Evolutionary conservation across 2,113 vertebrate genomes (phyloP), one percentile per base, ranked within the genome.

Genomic region (Nerophis ophidion): DNA sequence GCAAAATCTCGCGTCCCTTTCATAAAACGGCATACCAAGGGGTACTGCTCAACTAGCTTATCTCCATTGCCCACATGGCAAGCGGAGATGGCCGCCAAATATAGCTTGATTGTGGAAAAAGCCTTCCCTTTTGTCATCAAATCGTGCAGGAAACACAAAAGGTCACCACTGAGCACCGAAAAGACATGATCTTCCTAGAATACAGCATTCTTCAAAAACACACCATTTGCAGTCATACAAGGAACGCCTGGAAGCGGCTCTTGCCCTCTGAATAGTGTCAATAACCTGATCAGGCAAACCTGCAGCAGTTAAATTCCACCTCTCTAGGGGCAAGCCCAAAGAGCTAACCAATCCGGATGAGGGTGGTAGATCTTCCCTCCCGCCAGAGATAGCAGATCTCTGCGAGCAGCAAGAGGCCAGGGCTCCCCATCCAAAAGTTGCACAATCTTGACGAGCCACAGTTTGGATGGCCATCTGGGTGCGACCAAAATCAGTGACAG

Each of bases 381-480:
- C 2, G 19, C 34, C 11, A 26, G 19, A 6, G 19, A 26, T 26
- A 26, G 19, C 19, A 26, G 19, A 19, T 53, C 51, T 12, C 51
- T 54, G 33, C 26, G 5, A 14, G 34, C 17, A 10, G 16, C 7
- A 10, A 17, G 48, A 17, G n/a, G n/a, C 48, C 16, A 49, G 4
- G 8, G 48, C 4, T 49, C n/a, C 7, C 16, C 48, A 4, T 9
- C 48, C 16, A 49, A 7, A 6, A 19, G 48, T 7, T 49, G 48
- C 17, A 49, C 17, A 4, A 49, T 17, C 9, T 19, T n/a, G 8
- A 8, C 7, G 3, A 49, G 2, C n/a, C 48, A 49, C 16, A 17
- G 48, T 8, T 49, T 49, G 48, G 77, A 72, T 69, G 66, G 74
- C 64, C 72, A 65, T 66, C 70, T 65, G 40, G 76, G 70, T 69